Conservation (phyloP, 1,140 invertebrate species). For the Cyrtorhinus lividipennis region DNA sequence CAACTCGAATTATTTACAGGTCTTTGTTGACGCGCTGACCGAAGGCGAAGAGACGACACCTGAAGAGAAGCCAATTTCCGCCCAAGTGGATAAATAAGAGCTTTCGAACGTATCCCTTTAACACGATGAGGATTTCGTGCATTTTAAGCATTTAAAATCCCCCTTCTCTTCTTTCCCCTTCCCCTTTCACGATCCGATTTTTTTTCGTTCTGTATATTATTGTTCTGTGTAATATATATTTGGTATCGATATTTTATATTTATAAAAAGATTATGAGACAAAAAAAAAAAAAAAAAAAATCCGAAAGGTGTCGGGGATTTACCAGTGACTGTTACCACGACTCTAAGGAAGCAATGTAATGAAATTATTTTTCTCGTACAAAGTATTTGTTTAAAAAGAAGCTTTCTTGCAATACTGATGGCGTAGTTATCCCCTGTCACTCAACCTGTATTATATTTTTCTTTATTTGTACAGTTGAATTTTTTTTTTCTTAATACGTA, state of each 20-base stretch:
- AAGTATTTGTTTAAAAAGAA: not conserved
- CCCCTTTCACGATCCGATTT: not conserved
- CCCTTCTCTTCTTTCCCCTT: not conserved
- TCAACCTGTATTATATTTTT: not conserved
- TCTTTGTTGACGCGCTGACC: slow-evolving; percentile 4
- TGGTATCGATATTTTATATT: slow-evolving; percentile 1
- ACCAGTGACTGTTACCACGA: slow-evolving; percentile 6
- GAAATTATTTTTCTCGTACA: slow-evolving; percentile 3
- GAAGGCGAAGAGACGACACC: not conserved
- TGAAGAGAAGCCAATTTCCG: not conserved
- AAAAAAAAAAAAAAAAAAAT: not conserved
- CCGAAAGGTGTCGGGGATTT: not conserved
- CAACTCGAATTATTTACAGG: no score
- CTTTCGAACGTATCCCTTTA: not conserved
- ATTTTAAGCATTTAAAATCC: not conserved
- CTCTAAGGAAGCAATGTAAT: not conserved
- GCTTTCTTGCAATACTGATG: not conserved
- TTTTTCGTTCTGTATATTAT: not conserved
- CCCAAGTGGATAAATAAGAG: not conserved
- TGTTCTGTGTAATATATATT: slow-evolving; percentile 5
- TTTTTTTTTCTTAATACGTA: no score
- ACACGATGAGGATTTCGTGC: not conserved
- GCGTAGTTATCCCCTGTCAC: not conserved
- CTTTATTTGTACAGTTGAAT: slow-evolving; percentile 3
- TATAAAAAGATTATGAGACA: not conserved